Evolutionary conservation across 2,113 vertebrate genomes (phyloP), one percentile per base, ranked within the genome.

Genomic region (Sarotherodon lohbergeri): DNA sequence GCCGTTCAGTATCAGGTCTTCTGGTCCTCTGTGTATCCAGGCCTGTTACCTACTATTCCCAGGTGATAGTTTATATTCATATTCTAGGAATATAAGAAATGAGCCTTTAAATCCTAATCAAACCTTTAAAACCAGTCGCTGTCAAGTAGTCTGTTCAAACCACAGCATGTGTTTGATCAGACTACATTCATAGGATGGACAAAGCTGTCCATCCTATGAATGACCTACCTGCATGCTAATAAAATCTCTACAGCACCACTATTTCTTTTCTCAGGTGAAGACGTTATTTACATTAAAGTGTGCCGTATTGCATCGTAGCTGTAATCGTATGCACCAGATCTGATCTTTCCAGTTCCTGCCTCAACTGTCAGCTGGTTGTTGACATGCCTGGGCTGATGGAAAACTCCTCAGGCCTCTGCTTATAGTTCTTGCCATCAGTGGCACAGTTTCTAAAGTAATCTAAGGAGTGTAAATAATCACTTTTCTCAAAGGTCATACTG

Each of bases 341-440:
- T 73, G 41, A 27, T 73, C 22, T 46, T 46, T 73, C 68, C 41
- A 48, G 41, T n/a, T 73, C 22, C 39, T 71, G 39, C 66, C 36
- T 71, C 36, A 71, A 16, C 22, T 17, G 41, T 46, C 39, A 71
- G 63, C 63, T 41, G 4, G n/a, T 1, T 71, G n/a, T 43, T 17
- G 68, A 46, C 22, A 2, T 17, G 41, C 46, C 41, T 29, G 68
- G 0, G 22, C 0, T 27, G 9, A 46, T 7, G 27, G 9, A 73
- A 48, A 73, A 9, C 9, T 73, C 22, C 14, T 73, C 41, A 6
- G 22, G 2, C 41, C 68, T 73, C 41, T 46, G 24, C 22, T 27
- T 17, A 17, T 24, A 71, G 39, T 71, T 13, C 2, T 41, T 68
- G 34, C 19, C 1, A 71, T 71, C n/a, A 43, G 66, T 71, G 36